Evolutionary conservation across 2,797 vertebrate species (phyloP), one percentile per base, ranked within the genome.

Genomic region (Arnoldichthys spilopterus): DNA sequence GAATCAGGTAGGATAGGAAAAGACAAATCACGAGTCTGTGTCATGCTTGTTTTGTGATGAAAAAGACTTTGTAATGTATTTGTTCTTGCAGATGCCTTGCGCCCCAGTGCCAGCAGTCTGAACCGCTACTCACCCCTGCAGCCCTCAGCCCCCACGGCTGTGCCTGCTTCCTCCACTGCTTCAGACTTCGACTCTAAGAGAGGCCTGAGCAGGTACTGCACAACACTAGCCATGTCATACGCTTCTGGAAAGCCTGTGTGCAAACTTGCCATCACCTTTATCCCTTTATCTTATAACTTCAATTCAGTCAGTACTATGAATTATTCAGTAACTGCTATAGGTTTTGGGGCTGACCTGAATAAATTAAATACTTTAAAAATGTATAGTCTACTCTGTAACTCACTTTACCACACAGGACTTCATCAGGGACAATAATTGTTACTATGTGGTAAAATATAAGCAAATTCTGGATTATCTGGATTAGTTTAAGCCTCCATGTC

Each of bases 121-220:
- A 99, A 99, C 90, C 95, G 97, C 82, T 98, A 94, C 90, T 99
- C 97, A 56, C 95, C 97, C 0, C 95, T 99, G 85, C 97, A 98
- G 92, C 91, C 94, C 53, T 91, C 83, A 5, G 54, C 43, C 16
- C 26, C 95, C 24, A 91, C 89, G 22, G 85, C 94, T 71, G 93
- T 95, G 2, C 82, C 81, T 90, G 53, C 81, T 86, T 81, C 81
- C 90, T 18, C 90, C 93, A 43, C 86, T 94, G 20, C 83, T 93
- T 18, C 92, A 94, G 85, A 92, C 87, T 90, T 94, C 59, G 97
- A 99, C 59, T 88, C 95, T 83, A 95, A 96, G 88, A 95, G 95
- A 90, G 91, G 93, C 85, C 89, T 97, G 91, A 96, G 94, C 76
- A 97, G 97, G 97, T 99, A 90, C 15, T 62, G 30, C 59, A 32